phyloP scores from a whole-genome alignment of 2,888 invertebrate species.

The Cerceris rybyensis region DNA sequence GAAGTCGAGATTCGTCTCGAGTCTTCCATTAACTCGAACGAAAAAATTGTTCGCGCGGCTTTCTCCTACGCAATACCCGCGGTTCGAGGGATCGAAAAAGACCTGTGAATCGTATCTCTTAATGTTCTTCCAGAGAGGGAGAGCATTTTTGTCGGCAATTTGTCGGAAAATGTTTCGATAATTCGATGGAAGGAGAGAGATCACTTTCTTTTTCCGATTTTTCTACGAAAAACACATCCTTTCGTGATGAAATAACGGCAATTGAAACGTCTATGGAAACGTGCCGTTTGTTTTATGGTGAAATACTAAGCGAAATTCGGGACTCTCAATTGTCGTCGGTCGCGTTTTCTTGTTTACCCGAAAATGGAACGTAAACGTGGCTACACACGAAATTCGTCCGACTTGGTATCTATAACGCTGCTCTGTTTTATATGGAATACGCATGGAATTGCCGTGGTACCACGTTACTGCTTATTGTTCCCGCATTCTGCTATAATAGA shows the following conservation, averaged over 20 bases:
- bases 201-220: no score
- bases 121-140: no score
- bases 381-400: constrained; percentile 7
- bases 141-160: no score
- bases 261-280: not conserved
- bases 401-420: constrained; percentile 10
- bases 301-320: not conserved
- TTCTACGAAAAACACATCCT: no score
- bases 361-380: constrained; percentile 5
- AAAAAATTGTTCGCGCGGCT: no score
- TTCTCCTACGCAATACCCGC: not conserved
- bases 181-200: no score
- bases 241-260: no score
- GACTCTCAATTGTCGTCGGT: not conserved
- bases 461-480: constrained; percentile 66
- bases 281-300: not conserved
- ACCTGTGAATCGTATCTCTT: no score
- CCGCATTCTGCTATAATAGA: constrained; percentile 56
- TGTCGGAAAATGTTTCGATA: no score
- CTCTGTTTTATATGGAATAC: constrained; percentile 27
- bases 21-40: constrained; percentile 19
- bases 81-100: not conserved
- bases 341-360: constrained; percentile 3
- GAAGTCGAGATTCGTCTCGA: constrained; percentile 20
- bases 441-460: constrained; percentile 28